Evolutionary conservation across 1,140 invertebrate genomes (phyloP).

Genomic region (Elymnias hypermnestra): DNA sequence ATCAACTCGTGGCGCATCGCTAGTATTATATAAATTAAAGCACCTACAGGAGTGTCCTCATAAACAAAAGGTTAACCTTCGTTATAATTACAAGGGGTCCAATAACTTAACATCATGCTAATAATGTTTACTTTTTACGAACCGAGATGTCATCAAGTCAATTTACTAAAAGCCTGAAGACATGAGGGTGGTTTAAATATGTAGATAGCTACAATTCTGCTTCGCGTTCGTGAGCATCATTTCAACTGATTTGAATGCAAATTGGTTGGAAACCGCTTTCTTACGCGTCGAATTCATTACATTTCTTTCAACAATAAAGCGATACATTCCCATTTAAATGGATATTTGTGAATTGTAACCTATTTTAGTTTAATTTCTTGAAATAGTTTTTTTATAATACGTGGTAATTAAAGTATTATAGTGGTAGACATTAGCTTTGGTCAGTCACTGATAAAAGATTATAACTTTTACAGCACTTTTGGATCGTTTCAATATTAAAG

Average conservation of each 20-base stretch:
- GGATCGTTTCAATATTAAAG: too few species aligned
- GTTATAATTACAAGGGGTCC: too few species aligned
- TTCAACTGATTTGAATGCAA: constrained; percentile 32
- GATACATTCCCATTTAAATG: constrained; percentile 6
- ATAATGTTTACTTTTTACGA: constrained; percentile 21
- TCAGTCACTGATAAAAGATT: too few species aligned
- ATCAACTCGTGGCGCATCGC: too few species aligned
- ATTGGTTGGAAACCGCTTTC: constrained; percentile 21
- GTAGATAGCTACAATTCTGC: constrained; percentile 20
- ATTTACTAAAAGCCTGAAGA: constrained; percentile 22
- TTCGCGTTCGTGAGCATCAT: constrained; percentile 16
- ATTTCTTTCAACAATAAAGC: constrained; percentile 8
- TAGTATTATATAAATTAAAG: too few species aligned
- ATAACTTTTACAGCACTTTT: too few species aligned
- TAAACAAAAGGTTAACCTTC: too few species aligned
- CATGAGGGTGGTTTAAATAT: constrained; percentile 21
- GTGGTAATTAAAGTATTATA: too few species aligned
- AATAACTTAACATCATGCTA: too few species aligned
- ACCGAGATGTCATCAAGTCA: constrained; percentile 20
- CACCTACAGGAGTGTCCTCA: too few species aligned
- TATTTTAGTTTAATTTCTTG: background rate
- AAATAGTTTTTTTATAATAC: background rate
- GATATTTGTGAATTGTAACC: constrained; percentile 10
- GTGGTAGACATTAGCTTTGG: too few species aligned
- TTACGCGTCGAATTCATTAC: background rate